Evolutionary conservation across 2,888 invertebrate genomes (phyloP).

Genomic region (Temnothorax rugatulus): DNA sequence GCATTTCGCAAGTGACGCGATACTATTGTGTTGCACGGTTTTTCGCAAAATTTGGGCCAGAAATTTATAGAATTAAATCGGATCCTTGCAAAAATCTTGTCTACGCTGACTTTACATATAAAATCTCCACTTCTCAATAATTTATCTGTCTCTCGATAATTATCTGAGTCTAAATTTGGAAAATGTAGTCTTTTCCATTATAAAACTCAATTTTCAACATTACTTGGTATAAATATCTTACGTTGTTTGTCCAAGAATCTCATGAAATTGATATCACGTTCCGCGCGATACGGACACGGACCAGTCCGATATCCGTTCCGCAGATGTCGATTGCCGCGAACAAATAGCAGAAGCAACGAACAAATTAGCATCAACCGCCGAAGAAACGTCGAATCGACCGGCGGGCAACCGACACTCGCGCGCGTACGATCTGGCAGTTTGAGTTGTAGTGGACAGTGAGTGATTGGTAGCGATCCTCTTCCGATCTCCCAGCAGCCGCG

Average conservation of each 20-base stretch:
- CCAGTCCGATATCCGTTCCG: constrained; percentile 34
- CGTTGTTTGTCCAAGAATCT: neutral
- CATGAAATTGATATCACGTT: constrained; percentile 21
- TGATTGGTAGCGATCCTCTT: constrained; percentile 74
- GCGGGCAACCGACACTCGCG: constrained; percentile 77
- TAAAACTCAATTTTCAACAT: neutral
- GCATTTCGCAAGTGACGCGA: neutral
- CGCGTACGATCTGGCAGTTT: constrained; percentile 70
- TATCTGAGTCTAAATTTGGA: neutral
- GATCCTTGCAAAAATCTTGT: neutral
- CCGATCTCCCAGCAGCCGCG: constrained; percentile 53
- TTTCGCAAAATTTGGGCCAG: neutral
- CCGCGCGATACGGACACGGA: constrained; percentile 19
- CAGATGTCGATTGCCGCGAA: constrained; percentile 37
- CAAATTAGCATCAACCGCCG: constrained; percentile 66
- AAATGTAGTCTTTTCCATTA: neutral
- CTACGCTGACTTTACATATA: neutral
- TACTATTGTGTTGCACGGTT: neutral
- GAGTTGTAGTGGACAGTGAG: constrained; percentile 78
- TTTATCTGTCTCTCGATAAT: too few species aligned
- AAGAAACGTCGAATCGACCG: constrained; percentile 70
- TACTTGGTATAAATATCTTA: neutral
- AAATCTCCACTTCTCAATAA: neutral
- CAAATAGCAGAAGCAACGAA: constrained; percentile 60
- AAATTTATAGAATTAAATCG: neutral